A percentile compares a stretch with the other conserved stretches of the same genome.
Conservation (phyloP, 2,888 invertebrate species). For the Aphodius granarius region DNA sequence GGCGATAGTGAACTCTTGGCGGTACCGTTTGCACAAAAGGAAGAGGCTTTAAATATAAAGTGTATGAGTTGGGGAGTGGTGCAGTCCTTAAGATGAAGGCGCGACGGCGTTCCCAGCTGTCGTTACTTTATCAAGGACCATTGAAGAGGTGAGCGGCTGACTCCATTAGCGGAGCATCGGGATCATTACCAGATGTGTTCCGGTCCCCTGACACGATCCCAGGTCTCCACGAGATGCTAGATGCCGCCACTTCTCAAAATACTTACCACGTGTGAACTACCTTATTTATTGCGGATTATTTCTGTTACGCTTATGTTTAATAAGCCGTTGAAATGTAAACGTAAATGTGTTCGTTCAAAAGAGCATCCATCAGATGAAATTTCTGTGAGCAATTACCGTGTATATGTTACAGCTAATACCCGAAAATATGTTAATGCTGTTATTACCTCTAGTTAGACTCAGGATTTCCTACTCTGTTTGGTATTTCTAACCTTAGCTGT, state of each 20-base stretch:
- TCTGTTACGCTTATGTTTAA: background rate
- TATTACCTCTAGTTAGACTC: too few species aligned
- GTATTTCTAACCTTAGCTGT: too few species aligned
- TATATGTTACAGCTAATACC: background rate
- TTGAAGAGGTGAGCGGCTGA: slow-evolving; percentile 33
- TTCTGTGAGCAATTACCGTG: too few species aligned
- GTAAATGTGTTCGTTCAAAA: background rate
- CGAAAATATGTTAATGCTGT: too few species aligned
- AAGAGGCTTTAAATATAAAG: slow-evolving; percentile 5
- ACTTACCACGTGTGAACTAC: background rate
- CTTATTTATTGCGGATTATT: background rate
- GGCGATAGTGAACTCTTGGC: background rate
- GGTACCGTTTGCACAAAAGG: background rate
- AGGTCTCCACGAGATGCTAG: background rate
- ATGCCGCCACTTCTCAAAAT: background rate
- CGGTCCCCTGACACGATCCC: slow-evolving; percentile 27
- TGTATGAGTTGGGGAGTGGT: background rate
- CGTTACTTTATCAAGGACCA: slow-evolving; percentile 42
- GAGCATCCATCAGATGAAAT: background rate
- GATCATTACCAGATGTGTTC: slow-evolving; percentile 42
- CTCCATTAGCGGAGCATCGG: slow-evolving; percentile 40
- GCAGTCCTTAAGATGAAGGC: background rate
- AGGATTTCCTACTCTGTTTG: too few species aligned
- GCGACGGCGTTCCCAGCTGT: slow-evolving; percentile 43
- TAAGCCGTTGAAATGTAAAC: background rate